Conservation (phyloP, 2,888 invertebrate genomes). For the Xanthostigma xanthostigma region DNA sequence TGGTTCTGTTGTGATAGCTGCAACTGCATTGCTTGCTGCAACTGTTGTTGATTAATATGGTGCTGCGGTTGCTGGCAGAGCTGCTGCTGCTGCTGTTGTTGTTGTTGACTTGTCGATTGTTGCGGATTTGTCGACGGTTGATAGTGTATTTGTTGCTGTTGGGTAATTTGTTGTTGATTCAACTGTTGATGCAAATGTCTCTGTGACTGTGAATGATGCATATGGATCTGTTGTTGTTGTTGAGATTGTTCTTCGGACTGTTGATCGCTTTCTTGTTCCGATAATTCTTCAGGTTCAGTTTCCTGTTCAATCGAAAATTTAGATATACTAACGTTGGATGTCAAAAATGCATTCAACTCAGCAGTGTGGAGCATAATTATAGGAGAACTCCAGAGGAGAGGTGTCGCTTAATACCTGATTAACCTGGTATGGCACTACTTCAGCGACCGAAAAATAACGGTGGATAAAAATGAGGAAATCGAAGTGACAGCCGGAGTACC, state of each 20-base stretch:
- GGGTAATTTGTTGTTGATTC: slow-evolving; percentile 4
- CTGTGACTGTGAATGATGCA: not conserved
- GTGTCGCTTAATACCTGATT: no score
- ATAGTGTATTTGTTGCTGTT: slow-evolving; percentile 5
- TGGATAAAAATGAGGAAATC: no score
- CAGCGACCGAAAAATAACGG: no score
- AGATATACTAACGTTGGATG: no score
- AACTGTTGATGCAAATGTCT: not conserved
- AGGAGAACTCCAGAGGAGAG: no score
- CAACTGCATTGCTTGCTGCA: slow-evolving; percentile 7
- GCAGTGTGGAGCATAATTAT: no score
- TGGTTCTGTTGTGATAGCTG: slow-evolving; percentile 8
- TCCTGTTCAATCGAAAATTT: not conserved
- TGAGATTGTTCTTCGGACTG: slow-evolving; percentile 1
- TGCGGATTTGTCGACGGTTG: slow-evolving; percentile 2
- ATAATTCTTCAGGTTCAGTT: slow-evolving; percentile 6
- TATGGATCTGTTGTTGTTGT: not conserved
- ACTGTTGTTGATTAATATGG: slow-evolving; percentile 9
- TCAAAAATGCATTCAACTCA: no score
- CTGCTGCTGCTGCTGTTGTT: not conserved
- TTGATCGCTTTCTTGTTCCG: slow-evolving; percentile 6
- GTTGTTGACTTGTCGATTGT: slow-evolving; percentile 1
- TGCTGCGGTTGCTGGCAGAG: slow-evolving; percentile 1
- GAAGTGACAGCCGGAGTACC: no score
- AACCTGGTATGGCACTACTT: no score